phyloP scores from a whole-genome alignment of 2,797 vertebrate species.

The Ambastaia sidthimunki region DNA sequence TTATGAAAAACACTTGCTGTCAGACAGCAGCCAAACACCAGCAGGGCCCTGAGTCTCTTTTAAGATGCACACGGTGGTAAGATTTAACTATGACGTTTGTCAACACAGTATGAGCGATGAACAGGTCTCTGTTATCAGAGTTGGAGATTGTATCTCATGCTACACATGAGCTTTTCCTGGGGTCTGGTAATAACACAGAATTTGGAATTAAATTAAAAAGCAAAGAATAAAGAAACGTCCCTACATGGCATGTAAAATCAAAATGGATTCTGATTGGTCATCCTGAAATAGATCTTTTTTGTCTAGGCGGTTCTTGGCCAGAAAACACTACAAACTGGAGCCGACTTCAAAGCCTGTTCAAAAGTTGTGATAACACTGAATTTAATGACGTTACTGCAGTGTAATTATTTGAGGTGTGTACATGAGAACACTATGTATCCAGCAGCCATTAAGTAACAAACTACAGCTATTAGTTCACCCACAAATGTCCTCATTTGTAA shows the following conservation, averaged over 20 bases:
- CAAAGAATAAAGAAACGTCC: too few species aligned
- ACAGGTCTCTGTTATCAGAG: slow-evolving; percentile 28
- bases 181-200: not conserved
- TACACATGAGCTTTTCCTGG: not conserved
- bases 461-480: not conserved
- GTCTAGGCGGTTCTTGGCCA: not conserved
- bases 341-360: not conserved
- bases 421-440: too few species aligned
- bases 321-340: not conserved
- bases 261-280: too few species aligned
- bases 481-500: too few species aligned
- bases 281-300: not conserved
- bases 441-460: too few species aligned
- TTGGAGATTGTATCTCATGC: slow-evolving; percentile 16
- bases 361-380: too few species aligned
- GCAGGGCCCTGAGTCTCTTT: not conserved
- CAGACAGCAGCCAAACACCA: not conserved
- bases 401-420: too few species aligned
- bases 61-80: not conserved
- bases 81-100: not conserved
- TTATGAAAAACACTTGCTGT: slow-evolving; percentile 17
- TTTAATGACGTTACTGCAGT: too few species aligned
- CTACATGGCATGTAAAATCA: too few species aligned
- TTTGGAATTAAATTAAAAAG: not conserved
- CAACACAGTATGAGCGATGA: not conserved